Conservation (phyloP, 2,888 invertebrate genomes). For the Lycocerus yunnanus region DNA sequence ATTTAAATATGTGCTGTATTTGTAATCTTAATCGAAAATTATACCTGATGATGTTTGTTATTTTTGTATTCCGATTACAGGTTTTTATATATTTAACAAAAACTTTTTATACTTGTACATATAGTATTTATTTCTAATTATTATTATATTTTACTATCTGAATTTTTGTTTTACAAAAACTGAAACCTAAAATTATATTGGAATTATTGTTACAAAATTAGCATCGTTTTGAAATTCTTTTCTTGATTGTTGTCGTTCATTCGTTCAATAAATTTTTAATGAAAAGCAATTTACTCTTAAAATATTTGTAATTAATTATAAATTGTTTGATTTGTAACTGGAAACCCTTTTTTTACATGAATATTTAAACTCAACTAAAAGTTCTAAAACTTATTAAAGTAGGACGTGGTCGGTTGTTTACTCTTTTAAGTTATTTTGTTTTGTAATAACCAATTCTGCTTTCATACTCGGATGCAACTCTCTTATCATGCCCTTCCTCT, state of each 20-base stretch:
- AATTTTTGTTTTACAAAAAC: background rate
- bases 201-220: background rate
- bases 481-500: slow-evolving; percentile 40
- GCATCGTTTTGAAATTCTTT: background rate
- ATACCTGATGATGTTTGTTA: no score
- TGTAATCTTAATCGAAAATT: no score
- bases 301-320: background rate
- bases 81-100: no score
- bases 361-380: background rate
- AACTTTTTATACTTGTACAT: no score
- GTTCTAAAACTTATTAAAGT: slow-evolving; percentile 18
- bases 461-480: slow-evolving; percentile 30
- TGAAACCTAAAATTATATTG: background rate
- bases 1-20: no score
- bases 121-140: no score
- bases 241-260: background rate
- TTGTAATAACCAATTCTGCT: slow-evolving; percentile 31
- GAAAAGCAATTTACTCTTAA: background rate
- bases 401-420: slow-evolving; percentile 21
- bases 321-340: background rate
- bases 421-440: slow-evolving; percentile 9
- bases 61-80: no score
- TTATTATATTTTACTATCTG: background rate
- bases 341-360: background rate
- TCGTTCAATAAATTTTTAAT: background rate